Conservation (phyloP, 53 echinoderm and acorn worm genomes). For the Arbacia lixula region DNA sequence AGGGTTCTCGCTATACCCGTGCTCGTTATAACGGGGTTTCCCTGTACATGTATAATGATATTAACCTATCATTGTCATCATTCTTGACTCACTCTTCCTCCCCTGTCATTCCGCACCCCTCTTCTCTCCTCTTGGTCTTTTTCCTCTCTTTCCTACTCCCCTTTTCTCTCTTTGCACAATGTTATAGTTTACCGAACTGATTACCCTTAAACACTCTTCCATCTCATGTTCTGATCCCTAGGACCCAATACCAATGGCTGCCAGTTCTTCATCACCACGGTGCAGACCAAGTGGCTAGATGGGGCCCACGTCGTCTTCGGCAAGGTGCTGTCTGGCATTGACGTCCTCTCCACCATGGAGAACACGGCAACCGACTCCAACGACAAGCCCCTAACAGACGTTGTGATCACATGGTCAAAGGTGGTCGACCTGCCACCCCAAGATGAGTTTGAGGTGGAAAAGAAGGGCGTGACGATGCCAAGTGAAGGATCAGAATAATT, state of each 20-base stretch:
- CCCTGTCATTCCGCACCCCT: too few species aligned
- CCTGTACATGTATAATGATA: too few species aligned
- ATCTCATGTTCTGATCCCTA: constrained; percentile 3
- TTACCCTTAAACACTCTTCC: too few species aligned
- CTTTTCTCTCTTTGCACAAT: too few species aligned
- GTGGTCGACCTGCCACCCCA: constrained; percentile 36
- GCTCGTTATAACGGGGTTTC: too few species aligned
- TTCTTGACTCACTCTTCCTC: background rate
- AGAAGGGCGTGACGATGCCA: constrained; percentile 58
- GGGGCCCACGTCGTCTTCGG: constrained; percentile 91
- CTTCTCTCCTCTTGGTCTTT: too few species aligned
- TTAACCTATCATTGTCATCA: too few species aligned
- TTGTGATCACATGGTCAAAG: constrained; percentile 60
- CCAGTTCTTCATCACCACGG: constrained; percentile 92
- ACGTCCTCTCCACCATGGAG: constrained; percentile 72
- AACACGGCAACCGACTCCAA: constrained; percentile 58
- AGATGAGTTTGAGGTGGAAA: constrained; percentile 65
- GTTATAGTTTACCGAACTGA: too few species aligned
- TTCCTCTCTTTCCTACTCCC: too few species aligned
- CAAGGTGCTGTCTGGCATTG: constrained; percentile 82
- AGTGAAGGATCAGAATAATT: too few species aligned
- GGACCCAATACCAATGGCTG: constrained; percentile 90
- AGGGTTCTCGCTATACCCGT: too few species aligned
- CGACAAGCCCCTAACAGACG: constrained; percentile 67
- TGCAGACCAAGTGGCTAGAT: constrained; percentile 79